Conservation (phyloP, 2,888 invertebrate species). For the Pachliopta kotzebuea region DNA sequence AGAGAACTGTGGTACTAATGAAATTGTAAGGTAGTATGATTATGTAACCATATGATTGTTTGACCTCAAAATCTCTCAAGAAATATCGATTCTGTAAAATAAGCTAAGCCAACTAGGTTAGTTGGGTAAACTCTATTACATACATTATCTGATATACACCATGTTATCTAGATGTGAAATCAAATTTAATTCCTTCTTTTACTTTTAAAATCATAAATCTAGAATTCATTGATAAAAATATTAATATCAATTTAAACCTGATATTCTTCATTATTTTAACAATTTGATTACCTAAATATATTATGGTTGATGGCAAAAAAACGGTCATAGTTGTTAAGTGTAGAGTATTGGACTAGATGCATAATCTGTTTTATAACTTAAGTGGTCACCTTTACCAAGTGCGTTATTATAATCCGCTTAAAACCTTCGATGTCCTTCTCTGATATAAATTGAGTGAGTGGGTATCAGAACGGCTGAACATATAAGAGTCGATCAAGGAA, state of each 20-base stretch:
- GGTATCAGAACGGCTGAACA: constrained; percentile 12
- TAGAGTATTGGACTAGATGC: constrained; percentile 13
- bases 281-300: constrained; percentile 2
- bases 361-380: constrained; percentile 6
- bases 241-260: not conserved
- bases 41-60: too few relatives aligned
- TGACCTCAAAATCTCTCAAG: too few relatives aligned
- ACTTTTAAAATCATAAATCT: too few relatives aligned
- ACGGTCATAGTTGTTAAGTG: constrained; percentile 1
- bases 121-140: too few relatives aligned
- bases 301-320: not conserved
- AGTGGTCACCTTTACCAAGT: constrained; percentile 14
- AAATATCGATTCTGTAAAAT: too few relatives aligned
- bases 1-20: not conserved
- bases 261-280: not conserved
- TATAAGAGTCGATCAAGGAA: constrained; percentile 19
- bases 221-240: too few relatives aligned
- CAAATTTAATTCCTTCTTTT: too few relatives aligned
- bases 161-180: too few relatives aligned
- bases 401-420: constrained; percentile 16
- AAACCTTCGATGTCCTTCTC: constrained; percentile 23
- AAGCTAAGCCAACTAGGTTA: too few relatives aligned
- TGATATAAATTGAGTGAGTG: constrained; percentile 13
- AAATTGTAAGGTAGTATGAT: too few relatives aligned
- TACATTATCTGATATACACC: too few relatives aligned